These are phyloP conservation scores for Therioaphis trifolii DNA, from an alignment of 2,888 invertebrate genomes.

Conservation along the genomic window DNA sequence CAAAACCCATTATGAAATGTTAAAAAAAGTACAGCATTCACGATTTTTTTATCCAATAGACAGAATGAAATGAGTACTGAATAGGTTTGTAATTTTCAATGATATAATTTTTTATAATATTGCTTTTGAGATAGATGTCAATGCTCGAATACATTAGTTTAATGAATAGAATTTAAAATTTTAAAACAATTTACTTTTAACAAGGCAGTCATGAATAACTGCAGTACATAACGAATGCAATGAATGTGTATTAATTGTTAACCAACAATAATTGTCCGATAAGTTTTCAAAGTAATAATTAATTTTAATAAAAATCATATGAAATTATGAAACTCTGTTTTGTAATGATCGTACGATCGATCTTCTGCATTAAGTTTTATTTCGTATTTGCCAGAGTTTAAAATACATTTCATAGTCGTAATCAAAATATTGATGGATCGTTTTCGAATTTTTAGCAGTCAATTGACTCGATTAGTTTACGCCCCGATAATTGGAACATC, in stretches of 20 bases:
- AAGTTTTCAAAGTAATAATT: neutral
- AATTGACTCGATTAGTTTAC: slow-evolving; percentile 9
- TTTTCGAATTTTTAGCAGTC: slow-evolving; percentile 15
- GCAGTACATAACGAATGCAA: neutral
- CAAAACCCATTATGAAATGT: slow-evolving; percentile 25
- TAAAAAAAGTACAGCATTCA: neutral
- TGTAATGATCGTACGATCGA: neutral
- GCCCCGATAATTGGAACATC: slow-evolving; percentile 21
- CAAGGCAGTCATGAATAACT: no score
- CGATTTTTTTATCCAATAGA: neutral
- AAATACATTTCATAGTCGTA: neutral
- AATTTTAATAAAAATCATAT: neutral
- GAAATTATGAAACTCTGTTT: neutral
- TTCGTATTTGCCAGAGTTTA: neutral
- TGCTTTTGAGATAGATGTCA: neutral
- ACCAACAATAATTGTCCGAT: neutral
- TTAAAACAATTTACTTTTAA: neutral
- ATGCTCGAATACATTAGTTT: neutral
- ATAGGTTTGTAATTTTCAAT: neutral
- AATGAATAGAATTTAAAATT: neutral
- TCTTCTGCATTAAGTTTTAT: neutral
- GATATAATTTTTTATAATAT: neutral
- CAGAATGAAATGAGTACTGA: neutral
- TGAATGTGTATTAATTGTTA: neutral
- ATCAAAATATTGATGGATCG: slow-evolving; percentile 33